phyloP scores from a whole-genome alignment of 2,888 invertebrate genomes.

The Scelioninae gen. 1 region DNA sequence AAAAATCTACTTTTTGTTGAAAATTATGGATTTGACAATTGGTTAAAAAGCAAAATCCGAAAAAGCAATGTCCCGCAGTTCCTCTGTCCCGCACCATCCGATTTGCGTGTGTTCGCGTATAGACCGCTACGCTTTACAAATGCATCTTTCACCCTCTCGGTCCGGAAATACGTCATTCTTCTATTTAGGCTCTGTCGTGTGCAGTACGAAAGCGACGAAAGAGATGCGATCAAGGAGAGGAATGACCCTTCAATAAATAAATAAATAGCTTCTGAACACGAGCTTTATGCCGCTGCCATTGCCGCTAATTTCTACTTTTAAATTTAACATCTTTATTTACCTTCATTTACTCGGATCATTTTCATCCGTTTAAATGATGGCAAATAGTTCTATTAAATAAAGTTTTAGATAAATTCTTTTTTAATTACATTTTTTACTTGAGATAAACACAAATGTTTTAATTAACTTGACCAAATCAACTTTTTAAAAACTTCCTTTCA shows the following conservation, averaged over 20 bases:
- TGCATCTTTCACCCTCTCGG: conserved; percentile 64
- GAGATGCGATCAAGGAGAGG: conserved; percentile 65
- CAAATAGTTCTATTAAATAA: conserved; percentile 7
- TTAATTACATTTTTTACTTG: no score
- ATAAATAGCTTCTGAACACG: conserved; percentile 63
- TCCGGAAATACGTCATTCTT: conserved; percentile 73
- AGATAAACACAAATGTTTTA: no score
- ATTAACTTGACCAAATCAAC: no score
- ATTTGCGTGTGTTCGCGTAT: conserved; percentile 42
- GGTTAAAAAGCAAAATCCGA: conserved; percentile 17
- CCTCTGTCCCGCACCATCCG: conserved; percentile 54
- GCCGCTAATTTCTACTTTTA: conserved; percentile 45
- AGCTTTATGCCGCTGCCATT: conserved; percentile 48
- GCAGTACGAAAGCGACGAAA: conserved; percentile 61
- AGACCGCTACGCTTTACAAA: conserved; percentile 41
- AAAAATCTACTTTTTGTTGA: no score
- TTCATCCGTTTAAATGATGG: conserved; percentile 10
- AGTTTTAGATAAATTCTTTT: background rate
- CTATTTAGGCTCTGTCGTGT: conserved; percentile 69
- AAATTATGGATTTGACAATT: conserved; percentile 19
- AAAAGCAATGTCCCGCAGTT: conserved; percentile 33
- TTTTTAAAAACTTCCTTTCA: no score
- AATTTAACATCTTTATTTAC: conserved; percentile 42
- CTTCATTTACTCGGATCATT: conserved; percentile 38
- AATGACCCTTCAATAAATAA: conserved; percentile 72